Base-by-base conservation (phyloP, 2,888 invertebrate species). In the Salpingus planirostris region DNA sequence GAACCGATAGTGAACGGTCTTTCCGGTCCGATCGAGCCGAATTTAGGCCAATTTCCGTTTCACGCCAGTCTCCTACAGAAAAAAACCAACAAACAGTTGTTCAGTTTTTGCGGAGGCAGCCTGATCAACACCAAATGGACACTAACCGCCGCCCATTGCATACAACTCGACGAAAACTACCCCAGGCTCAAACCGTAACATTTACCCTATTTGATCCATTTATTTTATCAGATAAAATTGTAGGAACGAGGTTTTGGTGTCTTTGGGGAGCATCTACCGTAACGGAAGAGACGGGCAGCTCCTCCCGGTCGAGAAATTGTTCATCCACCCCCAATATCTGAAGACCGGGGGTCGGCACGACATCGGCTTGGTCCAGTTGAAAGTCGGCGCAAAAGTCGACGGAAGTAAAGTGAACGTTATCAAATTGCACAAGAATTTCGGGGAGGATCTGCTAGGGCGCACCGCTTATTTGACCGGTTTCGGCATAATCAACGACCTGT, bases 81-180 rank as follows among this genome's bases (percentile, higher is more conserved):
- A 12, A 14, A 49, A 12, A 42, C 43, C 21, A 47, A 50, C 28
- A 47, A 46, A 30, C 46, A 45, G 14, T 56, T 50, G 36, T 50
- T 52, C 26, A 58, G 59, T 35, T 61, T 61, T 44, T 64, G 62
- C 42, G 64, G 62, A 12, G 64, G 64, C 21, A 62, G 62, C 40
- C 49, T 64, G 29, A 61, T 64, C 40, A 60, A 64, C 41, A 58
- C 58, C n/a, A 40, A 42, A 41, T 64, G 64, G 64, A 42, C 62
- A 22, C 40, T 64, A 40, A 64, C 62, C 29, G 62, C 64, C 4
- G 64, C 62, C 6, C 62, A 63, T 45, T 64, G 64, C 42, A 57
- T 64, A 21, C 60, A 61, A 43, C 45, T 60, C 25, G 57, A 60
- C 40, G 50, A 44, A 11, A 38, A 36, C 24, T 30, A 44, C 15